Evolutionary conservation across 2,113 vertebrate genomes (phyloP).

Genomic region (Apeltes quadracus): DNA sequence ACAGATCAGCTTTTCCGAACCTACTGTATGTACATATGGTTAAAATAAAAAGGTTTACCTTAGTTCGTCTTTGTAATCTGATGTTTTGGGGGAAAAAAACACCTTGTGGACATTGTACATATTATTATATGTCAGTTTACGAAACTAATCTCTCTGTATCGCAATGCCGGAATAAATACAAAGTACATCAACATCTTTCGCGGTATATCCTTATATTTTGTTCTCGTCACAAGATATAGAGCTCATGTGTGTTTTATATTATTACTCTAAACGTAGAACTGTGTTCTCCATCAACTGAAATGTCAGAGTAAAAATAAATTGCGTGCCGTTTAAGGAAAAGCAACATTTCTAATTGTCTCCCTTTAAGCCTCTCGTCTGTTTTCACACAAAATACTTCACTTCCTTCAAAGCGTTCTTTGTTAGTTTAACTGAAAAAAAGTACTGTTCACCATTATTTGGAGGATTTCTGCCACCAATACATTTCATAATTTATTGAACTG

Average conservation of each 20-base stretch:
- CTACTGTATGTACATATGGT: background rate
- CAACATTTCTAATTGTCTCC: background rate
- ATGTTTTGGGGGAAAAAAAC: background rate
- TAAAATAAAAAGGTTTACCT: background rate
- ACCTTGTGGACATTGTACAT: background rate
- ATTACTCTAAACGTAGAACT: background rate
- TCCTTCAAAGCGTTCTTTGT: background rate
- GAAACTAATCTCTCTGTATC: background rate
- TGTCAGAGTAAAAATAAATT: conserved; percentile 5
- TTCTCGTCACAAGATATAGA: background rate
- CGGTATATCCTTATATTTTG: background rate
- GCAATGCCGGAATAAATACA: background rate
- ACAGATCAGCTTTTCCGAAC: background rate
- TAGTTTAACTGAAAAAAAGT: background rate
- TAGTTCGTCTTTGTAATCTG: background rate
- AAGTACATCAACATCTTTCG: background rate
- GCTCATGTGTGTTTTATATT: background rate
- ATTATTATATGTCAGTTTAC: background rate
- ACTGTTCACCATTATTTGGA: background rate
- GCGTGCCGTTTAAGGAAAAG: background rate
- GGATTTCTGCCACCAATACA: background rate
- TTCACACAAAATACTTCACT: background rate
- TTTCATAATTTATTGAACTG: background rate
- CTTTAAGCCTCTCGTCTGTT: background rate
- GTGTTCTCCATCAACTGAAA: background rate